phyloP scores from a whole-genome alignment of 2,113 vertebrate genomes.

The Pionites leucogaster region DNA sequence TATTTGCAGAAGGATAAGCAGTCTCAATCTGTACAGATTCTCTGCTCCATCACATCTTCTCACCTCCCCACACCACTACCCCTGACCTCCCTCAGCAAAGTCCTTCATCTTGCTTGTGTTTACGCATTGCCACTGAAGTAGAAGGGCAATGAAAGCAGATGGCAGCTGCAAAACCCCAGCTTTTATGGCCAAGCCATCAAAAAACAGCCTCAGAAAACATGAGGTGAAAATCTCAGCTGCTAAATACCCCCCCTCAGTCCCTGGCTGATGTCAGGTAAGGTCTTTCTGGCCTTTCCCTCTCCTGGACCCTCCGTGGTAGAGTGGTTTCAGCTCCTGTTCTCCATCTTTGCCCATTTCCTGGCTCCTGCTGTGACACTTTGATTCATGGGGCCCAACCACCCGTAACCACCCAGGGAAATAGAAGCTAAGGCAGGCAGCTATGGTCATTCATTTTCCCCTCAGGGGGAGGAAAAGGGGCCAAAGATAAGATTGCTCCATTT shows the following conservation, averaged over 20 bases:
- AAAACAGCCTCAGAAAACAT: not conserved
- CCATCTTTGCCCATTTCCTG: conserved; percentile 64
- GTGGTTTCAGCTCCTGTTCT: conserved; percentile 7
- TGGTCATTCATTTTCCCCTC: conserved; percentile 7
- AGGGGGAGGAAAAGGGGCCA: not conserved
- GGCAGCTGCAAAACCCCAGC: not conserved
- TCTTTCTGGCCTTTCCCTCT: not conserved
- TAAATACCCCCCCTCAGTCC: fast-evolving
- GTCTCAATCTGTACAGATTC: not conserved
- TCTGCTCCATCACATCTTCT: not conserved
- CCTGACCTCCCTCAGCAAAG: not conserved
- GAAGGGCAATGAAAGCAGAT: not conserved
- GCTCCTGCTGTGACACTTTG: conserved; percentile 55
- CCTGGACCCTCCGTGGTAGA: not conserved
- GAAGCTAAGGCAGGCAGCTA: conserved; percentile 38
- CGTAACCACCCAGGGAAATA: conserved; percentile 74
- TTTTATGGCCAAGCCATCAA: not conserved
- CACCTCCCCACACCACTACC: not conserved
- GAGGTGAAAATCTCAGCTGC: not conserved
- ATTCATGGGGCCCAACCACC: conserved; percentile 65
- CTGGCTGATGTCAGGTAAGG: not conserved
- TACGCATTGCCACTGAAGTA: not conserved
- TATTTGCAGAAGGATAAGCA: not conserved
- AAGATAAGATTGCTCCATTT: conserved; percentile 44
- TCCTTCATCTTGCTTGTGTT: not conserved